These are phyloP conservation scores for Premnoplex brunnescens DNA, from an alignment of 2,797 vertebrate genomes.

Conservation along the genomic window DNA sequence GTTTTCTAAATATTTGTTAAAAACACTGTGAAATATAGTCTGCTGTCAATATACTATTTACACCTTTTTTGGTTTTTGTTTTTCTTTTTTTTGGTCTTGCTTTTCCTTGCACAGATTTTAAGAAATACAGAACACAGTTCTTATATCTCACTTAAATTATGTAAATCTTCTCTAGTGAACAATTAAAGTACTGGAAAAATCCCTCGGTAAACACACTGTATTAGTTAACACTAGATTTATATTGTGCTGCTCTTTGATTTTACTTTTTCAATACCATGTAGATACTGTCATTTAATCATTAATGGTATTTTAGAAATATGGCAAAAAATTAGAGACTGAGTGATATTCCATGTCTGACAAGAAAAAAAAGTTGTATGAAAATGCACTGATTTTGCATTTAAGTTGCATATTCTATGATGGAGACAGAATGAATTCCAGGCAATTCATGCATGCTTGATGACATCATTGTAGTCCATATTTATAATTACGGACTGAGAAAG, in stretches of 20 bases:
- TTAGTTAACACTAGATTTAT: background rate
- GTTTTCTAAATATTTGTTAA: background rate
- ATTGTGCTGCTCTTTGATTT: background rate
- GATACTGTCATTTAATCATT: slow-evolving; percentile 14
- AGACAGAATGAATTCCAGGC: slow-evolving; percentile 32
- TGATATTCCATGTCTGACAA: background rate
- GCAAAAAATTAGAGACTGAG: background rate
- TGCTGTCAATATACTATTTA: background rate
- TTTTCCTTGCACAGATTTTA: background rate
- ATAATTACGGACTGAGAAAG: background rate
- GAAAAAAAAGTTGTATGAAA: background rate
- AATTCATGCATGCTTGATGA: background rate
- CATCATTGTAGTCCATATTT: background rate
- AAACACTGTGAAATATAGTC: background rate
- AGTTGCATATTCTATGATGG: background rate
- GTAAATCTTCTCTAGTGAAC: background rate
- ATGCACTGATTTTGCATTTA: background rate
- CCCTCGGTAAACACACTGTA: background rate
- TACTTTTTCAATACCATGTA: background rate
- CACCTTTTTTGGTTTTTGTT: background rate
- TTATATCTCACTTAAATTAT: background rate
- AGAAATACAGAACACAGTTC: background rate
- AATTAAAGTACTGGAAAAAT: background rate
- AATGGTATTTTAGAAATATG: background rate
- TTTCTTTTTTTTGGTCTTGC: background rate